Evolutionary conservation across 2,797 vertebrate genomes (phyloP), one percentile per base, ranked within the genome.

Genomic region (Pseudochirops cupreus): DNA sequence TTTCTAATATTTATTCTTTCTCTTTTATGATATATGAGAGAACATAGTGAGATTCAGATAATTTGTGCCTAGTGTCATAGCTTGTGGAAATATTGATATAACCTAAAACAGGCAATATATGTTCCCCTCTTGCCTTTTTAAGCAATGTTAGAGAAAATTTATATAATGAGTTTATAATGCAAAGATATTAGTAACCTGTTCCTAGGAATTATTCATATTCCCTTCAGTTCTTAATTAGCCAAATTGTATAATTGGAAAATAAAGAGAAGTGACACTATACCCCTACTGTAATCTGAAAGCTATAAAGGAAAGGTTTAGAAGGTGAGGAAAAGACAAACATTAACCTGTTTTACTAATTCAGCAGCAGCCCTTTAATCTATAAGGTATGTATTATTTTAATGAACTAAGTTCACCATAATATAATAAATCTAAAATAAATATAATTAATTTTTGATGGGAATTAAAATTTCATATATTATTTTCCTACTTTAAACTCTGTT

Each of bases 71-170:
- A 46, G 16, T 39, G 2, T 46, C 67, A 21, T 46, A 82, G n/a
- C n/a, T 82, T 82, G n/a, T 33, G 31, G 31, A 67, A 67, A 67
- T n/a, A 67, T 67, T 67, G 59, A 26, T 96, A 96, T 97, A 96
- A 97, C 95, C 96, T 95, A 10, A 94, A 97, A 96, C 57, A 56
- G 29, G 59, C 31, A 67, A 33, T 33, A 9, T 67, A 21, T 39
- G n/a, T 74, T 74, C 67, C 29, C 28, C 16, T 39, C 6, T 74
- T n/a, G 67, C 16, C 67, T 39, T 74, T 74, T 10, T 67, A 53
- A 56, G 21, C 82, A 90, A 21, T 97, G 56, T 62, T 91, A 46
- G 3, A 96, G 56, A 53, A 93, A 58, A 96, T 67, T 87, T 95
- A 56, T 56, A 91, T 94, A 95, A 92, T 89, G 29, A 18, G 28